Evolutionary conservation across 92 coral and sea anemone genomes (phyloP).

Genomic region (Hydrozoanthus gracilis): DNA sequence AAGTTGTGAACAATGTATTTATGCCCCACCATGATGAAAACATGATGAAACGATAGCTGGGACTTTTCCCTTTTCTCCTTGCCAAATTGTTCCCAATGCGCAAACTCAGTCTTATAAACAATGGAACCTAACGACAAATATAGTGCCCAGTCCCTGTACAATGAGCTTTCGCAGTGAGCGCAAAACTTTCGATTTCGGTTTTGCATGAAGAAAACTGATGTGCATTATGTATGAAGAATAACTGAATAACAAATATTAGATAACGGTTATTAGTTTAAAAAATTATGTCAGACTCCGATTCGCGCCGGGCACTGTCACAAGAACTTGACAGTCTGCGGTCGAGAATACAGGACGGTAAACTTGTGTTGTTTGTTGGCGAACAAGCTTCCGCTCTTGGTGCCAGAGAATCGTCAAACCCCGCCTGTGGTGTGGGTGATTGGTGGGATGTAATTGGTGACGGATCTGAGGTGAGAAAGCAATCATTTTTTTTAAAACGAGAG

Average conservation of each 20-base stretch:
- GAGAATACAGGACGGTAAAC: conserved; percentile 49
- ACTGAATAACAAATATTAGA: neutral
- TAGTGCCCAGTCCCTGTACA: neutral
- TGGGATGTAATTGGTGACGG: conserved; percentile 49
- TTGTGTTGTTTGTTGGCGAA: conserved; percentile 69
- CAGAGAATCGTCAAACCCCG: conserved; percentile 17
- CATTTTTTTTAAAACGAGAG: neutral
- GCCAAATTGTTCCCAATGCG: too few relatives aligned
- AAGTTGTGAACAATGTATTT: too few relatives aligned
- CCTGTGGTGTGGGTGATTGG: conserved; percentile 62
- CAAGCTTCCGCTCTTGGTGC: conserved; percentile 58
- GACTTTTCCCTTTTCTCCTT: neutral
- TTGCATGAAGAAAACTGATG: neutral
- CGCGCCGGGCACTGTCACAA: conserved; percentile 50
- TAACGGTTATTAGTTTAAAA: too few relatives aligned
- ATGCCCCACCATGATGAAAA: too few relatives aligned
- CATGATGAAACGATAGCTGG: neutral
- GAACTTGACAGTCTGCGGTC: conserved; percentile 65
- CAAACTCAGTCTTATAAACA: too few relatives aligned
- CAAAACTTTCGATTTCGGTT: neutral
- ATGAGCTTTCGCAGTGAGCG: neutral
- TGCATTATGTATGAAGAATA: neutral
- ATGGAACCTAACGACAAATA: neutral
- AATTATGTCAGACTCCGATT: conserved; percentile 10
- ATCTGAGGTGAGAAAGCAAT: conserved; percentile 23